Base-by-base conservation (phyloP, 64 coral and sea anemone genomes). In the Platygyra sinensis region DNA sequence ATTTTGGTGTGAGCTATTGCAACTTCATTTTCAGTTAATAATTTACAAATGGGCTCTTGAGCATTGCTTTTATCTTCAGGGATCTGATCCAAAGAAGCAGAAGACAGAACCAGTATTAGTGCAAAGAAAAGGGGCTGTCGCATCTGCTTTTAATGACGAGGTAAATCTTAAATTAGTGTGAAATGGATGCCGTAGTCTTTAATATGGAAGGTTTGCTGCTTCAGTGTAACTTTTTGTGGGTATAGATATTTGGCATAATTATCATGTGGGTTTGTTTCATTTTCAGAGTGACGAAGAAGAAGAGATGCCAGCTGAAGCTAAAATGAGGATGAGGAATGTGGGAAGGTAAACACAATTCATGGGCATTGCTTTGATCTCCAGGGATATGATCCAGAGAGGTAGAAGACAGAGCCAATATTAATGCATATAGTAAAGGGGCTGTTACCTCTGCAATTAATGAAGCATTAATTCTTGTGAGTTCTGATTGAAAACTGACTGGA, bases 291-390 rank as follows among this genome's bases (percentile, higher is more conserved):
- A 98, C 57, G 94, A 98, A 33, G 96, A 98, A 31, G 97, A 99
- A 19, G 97, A 99, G 82, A 99, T 99, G 72, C 97, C 97, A 25
- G 91, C 87, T 61, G 97, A 93, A 51, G 97, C 97, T 38, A 99
- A 99, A 91, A 99, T 99, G 97, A 95, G 97, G 73, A 99, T 99
- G 97, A 85, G 89, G 83, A 99, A 99, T 89, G 11, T 99, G 72
- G 97, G 97, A 94, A 99, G 90, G 97, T 36, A 36, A 36, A 36
- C 33, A 36, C 52, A 54, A 13, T 36, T 36, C 33, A 36, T 7
- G 52, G 13, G 52, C 0, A 13, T 54, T 54, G 64, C 20, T 67
- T 24, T 82, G 18, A 86, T 93, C 71, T 49, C 10, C 17, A 98
- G 96, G 94, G 86, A 39, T 79, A 88, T 61, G 94, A 93, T 29